These are phyloP conservation scores for Pachypeltis micranthus DNA, from an alignment of 1,140 invertebrate genomes.

Conservation along the genomic window DNA sequence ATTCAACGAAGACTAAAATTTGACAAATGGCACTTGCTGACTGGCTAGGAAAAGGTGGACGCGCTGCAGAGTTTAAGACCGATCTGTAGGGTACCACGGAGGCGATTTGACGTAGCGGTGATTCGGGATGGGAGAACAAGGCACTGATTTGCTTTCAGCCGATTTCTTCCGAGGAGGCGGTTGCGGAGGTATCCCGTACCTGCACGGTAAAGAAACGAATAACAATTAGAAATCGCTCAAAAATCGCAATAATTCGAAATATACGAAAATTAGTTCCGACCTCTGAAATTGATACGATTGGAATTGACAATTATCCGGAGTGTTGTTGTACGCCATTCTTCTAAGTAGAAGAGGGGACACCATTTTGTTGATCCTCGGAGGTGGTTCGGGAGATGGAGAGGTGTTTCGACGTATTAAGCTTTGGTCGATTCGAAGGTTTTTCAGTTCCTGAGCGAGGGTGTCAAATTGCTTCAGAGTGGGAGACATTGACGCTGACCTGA, in stretches of 20 bases:
- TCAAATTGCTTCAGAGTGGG: constrained; percentile 20
- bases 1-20: no score
- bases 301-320: not conserved
- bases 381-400: constrained; percentile 29
- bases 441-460: constrained; percentile 2
- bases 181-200: constrained; percentile 46
- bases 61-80: not conserved
- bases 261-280: no score
- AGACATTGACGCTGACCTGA: constrained; percentile 26
- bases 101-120: constrained; percentile 33
- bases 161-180: constrained; percentile 45
- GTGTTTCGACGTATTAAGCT: constrained; percentile 7
- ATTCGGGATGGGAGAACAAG: constrained; percentile 53
- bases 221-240: no score
- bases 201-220: constrained; percentile 38
- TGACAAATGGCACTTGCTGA: no score
- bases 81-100: not conserved
- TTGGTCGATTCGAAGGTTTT: not conserved
- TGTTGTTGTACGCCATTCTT: constrained; percentile 19
- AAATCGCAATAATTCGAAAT: no score
- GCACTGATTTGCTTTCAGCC: constrained; percentile 49
- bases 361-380: constrained; percentile 23
- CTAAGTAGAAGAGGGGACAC: constrained; percentile 21
- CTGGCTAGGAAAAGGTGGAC: no score
- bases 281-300: not conserved